Conservation (phyloP, 2,888 invertebrate species). For the Dinocampus coccinellae region DNA sequence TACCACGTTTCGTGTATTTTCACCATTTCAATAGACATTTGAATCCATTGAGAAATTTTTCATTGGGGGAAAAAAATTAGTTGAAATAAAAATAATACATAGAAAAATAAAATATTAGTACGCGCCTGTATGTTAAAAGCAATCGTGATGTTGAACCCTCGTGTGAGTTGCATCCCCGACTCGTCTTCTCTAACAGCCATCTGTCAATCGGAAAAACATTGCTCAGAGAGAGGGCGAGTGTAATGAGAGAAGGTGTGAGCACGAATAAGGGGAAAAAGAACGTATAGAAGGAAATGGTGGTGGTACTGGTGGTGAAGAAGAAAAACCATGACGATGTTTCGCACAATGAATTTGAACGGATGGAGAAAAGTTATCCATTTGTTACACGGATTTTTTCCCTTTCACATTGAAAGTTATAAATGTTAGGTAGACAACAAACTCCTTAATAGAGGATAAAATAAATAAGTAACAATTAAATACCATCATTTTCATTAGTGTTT, state of each 20-base stretch:
- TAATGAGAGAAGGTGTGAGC: constrained; percentile 19
- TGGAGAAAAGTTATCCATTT: constrained; percentile 23
- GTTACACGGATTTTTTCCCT: not conserved
- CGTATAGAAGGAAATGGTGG: too few relatives aligned
- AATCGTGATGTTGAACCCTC: not conserved
- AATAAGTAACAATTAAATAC: not conserved
- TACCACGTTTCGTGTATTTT: not conserved
- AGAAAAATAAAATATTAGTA: not conserved
- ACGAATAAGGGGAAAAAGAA: not conserved
- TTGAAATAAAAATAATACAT: not conserved
- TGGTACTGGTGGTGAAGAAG: constrained; percentile 20
- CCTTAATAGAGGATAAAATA: not conserved
- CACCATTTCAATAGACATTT: not conserved
- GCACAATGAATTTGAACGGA: constrained; percentile 29
- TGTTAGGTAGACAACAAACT: not conserved
- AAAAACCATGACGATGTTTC: constrained; percentile 26
- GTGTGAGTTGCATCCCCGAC: not conserved
- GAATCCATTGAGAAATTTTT: not conserved
- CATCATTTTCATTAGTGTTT: not conserved
- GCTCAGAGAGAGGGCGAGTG: constrained; percentile 16
- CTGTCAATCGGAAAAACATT: constrained; percentile 36
- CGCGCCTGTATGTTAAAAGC: not conserved
- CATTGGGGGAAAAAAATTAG: not conserved
- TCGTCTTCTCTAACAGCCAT: constrained; percentile 12
- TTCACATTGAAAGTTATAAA: not conserved